These are phyloP conservation scores for Casuarius casuarius DNA, from an alignment of 2,113 vertebrate species.

Conservation along the genomic window DNA sequence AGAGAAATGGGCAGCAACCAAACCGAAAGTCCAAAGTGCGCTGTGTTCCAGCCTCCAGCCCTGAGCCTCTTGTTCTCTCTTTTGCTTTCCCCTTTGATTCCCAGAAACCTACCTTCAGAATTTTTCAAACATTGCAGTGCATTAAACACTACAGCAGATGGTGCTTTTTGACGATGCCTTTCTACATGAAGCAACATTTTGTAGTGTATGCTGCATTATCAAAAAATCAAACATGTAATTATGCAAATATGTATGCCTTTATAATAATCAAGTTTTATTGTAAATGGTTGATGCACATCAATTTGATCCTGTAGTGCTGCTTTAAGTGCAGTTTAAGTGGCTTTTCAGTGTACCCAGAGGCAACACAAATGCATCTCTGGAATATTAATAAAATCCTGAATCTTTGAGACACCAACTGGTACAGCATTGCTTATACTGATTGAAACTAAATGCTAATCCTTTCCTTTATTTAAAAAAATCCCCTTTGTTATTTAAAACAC, in stretches of 20 bases:
- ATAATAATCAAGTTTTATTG: constrained; percentile 91
- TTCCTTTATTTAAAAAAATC: constrained; percentile 78
- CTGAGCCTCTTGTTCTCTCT: constrained; percentile 59
- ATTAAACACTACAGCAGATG: constrained; percentile 84
- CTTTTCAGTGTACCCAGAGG: constrained; percentile 88
- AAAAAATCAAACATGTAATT: constrained; percentile 91
- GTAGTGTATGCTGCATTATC: constrained; percentile 83
- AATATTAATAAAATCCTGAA: constrained; percentile 89
- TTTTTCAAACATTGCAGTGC: constrained; percentile 79
- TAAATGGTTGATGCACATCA: constrained; percentile 89
- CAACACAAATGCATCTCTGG: constrained; percentile 87
- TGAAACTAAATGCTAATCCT: constrained; percentile 87
- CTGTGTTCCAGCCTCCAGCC: constrained; percentile 4
- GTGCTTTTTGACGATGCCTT: constrained; percentile 84
- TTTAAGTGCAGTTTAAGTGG: constrained; percentile 90
- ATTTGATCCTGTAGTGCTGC: constrained; percentile 89
- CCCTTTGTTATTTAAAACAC: constrained; percentile 88
- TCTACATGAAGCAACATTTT: constrained; percentile 79
- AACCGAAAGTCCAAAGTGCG: not conserved
- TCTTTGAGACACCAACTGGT: constrained; percentile 87
- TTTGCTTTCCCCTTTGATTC: constrained; percentile 68
- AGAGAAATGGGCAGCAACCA: not conserved
- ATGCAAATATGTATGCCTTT: constrained; percentile 90
- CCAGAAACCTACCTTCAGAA: constrained; percentile 71
- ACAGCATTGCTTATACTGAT: constrained; percentile 81